These are phyloP conservation scores for Halocynthia roretzi DNA, from an alignment of 23 tunicate genomes.

Conservation along the genomic window DNA sequence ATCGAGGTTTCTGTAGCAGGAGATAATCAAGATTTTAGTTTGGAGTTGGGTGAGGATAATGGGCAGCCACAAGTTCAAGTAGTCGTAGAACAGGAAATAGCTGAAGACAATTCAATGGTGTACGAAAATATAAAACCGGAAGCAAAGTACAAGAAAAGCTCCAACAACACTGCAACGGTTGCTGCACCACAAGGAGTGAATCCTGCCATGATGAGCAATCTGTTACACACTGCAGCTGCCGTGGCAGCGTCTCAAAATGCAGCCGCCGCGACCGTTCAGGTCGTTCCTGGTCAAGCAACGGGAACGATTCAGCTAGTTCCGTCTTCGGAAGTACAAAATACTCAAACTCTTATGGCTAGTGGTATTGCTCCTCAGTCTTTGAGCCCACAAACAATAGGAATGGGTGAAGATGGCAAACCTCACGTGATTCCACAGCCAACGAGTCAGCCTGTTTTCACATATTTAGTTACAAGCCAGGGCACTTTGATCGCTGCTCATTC, in stretches of 20 bases:
- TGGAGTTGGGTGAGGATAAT: conserved; percentile 27
- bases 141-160: not conserved
- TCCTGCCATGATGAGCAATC: conserved; percentile 91
- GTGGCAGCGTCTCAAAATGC: conserved; percentile 93
- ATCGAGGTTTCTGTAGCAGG: not conserved
- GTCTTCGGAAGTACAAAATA: conserved; percentile 67
- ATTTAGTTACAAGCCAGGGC: conserved; percentile 92
- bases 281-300: conserved; percentile 88
- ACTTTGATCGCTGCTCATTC: conserved; percentile 90
- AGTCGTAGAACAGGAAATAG: conserved; percentile 75
- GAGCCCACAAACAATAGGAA: conserved; percentile 26
- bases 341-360: conserved; percentile 85
- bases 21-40: conserved; percentile 5
- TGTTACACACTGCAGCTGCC: conserved; percentile 94
- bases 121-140: not conserved
- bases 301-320: conserved; percentile 92
- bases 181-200: conserved; percentile 98
- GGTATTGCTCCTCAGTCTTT: conserved; percentile 72
- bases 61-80: conserved; percentile 65
- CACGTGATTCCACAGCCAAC: conserved; percentile 46
- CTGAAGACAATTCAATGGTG: conserved; percentile 8
- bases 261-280: conserved; percentile 96
- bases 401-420: conserved; percentile 29
- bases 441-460: conserved; percentile 72
- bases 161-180: conserved; percentile 81